Evolutionary conservation across 2,797 vertebrate species (phyloP).

Genomic region (Eospalax fontanierii): DNA sequence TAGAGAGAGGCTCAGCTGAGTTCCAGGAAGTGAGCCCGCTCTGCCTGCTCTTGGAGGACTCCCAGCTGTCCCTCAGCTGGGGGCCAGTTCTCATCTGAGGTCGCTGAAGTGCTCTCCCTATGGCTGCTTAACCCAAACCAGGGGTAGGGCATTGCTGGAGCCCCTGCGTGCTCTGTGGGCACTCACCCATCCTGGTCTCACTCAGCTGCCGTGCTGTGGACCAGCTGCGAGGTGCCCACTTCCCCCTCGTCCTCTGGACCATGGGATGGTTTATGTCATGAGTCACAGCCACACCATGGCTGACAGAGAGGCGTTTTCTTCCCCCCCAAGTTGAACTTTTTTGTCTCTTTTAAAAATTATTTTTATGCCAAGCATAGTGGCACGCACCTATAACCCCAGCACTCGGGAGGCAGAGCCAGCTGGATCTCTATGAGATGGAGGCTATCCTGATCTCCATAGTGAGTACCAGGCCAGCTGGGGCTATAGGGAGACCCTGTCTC

Average conservation of each 20-base stretch:
- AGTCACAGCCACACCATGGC: not conserved
- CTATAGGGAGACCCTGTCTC: too few species aligned
- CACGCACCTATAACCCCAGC: too few species aligned
- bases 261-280: not conserved
- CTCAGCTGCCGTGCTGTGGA: not conserved
- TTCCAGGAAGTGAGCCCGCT: slow-evolving; percentile 1
- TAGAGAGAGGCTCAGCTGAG: slow-evolving; percentile 49
- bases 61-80: slow-evolving; percentile 46
- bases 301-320: too few species aligned
- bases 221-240: not conserved
- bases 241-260: not conserved
- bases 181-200: not conserved
- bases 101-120: too few species aligned
- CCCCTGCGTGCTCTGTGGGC: not conserved
- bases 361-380: too few species aligned
- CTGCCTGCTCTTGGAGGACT: slow-evolving; percentile 6
- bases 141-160: not conserved
- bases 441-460: too few species aligned
- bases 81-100: too few species aligned
- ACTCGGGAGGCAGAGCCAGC: too few species aligned
- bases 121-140: not conserved
- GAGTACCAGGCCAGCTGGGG: too few species aligned
- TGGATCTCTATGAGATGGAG: too few species aligned
- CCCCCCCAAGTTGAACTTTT: not conserved
- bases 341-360: not conserved